These are phyloP conservation scores for Hydropotes inermis DNA, from an alignment of 2,113 vertebrate species.

Conservation along the genomic window DNA sequence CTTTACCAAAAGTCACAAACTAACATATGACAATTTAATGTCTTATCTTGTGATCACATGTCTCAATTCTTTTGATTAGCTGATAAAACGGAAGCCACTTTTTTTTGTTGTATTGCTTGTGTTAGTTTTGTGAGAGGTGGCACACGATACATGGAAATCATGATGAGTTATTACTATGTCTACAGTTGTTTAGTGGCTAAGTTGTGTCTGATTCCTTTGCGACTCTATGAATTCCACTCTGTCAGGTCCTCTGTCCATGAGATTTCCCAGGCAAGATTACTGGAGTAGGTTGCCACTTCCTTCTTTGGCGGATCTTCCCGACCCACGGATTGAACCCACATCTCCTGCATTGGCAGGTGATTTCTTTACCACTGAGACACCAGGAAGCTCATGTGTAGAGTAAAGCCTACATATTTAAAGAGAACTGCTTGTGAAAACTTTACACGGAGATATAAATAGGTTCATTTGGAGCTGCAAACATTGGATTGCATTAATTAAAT, in stretches of 20 bases:
- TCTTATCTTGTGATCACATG: neutral
- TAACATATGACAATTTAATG: neutral
- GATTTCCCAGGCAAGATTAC: neutral
- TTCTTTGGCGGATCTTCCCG: neutral
- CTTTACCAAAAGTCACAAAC: neutral
- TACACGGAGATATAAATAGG: fast-evolving
- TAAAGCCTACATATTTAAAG: neutral
- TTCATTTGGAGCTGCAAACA: neutral
- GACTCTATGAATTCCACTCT: neutral
- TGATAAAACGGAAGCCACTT: neutral
- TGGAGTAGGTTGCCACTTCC: neutral
- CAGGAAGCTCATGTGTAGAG: neutral
- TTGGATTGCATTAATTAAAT: neutral
- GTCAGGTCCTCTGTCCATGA: neutral
- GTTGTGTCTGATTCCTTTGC: neutral
- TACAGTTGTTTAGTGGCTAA: neutral
- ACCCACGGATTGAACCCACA: neutral
- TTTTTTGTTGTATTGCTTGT: neutral
- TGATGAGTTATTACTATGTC: neutral
- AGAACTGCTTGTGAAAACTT: neutral
- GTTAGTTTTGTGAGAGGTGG: neutral
- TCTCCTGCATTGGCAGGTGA: neutral
- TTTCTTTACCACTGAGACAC: neutral
- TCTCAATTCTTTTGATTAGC: neutral
- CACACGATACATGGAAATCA: neutral